These are phyloP conservation scores for Oeneis ivallda DNA, from an alignment of 2,888 invertebrate genomes.

Conservation along the genomic window DNA sequence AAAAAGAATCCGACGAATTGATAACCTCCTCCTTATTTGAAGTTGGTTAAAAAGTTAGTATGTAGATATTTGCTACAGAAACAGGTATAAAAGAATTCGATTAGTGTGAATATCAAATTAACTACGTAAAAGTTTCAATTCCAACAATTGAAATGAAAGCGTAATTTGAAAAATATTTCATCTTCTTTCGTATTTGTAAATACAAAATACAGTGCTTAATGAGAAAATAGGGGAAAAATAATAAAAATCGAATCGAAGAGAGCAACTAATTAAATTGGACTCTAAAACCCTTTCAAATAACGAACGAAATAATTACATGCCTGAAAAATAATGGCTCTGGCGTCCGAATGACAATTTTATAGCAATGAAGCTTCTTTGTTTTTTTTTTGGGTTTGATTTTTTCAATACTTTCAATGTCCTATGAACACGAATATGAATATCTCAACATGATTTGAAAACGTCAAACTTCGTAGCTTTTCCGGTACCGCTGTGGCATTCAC, in stretches of 20 bases:
- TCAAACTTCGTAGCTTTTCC: too few species aligned
- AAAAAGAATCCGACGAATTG: too few species aligned
- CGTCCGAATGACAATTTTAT: slow-evolving; percentile 26
- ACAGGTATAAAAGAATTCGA: too few species aligned
- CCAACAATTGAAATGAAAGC: neutral
- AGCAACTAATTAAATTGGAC: slow-evolving; percentile 38
- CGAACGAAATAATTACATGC: slow-evolving; percentile 44
- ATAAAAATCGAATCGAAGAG: slow-evolving; percentile 31
- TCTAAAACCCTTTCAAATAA: slow-evolving; percentile 42
- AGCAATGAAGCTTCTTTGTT: slow-evolving; percentile 26
- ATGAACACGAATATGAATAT: too few species aligned
- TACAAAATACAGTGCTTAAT: neutral
- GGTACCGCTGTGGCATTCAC: too few species aligned
- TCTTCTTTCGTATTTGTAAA: neutral
- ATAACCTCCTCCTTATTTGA: too few species aligned
- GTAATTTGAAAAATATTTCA: neutral
- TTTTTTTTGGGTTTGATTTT: neutral
- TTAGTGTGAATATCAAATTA: neutral
- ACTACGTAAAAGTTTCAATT: neutral
- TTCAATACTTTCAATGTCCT: neutral
- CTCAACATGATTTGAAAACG: too few species aligned
- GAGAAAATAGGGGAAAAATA: neutral
- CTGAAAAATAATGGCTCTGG: slow-evolving; percentile 28
- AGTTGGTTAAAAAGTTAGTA: too few species aligned
- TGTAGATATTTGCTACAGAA: too few species aligned